Percentiles rank a stretch among this genome's conserved stretches.
Conservation (phyloP, 2,113 vertebrate species). For the Caranx melampygus region DNA sequence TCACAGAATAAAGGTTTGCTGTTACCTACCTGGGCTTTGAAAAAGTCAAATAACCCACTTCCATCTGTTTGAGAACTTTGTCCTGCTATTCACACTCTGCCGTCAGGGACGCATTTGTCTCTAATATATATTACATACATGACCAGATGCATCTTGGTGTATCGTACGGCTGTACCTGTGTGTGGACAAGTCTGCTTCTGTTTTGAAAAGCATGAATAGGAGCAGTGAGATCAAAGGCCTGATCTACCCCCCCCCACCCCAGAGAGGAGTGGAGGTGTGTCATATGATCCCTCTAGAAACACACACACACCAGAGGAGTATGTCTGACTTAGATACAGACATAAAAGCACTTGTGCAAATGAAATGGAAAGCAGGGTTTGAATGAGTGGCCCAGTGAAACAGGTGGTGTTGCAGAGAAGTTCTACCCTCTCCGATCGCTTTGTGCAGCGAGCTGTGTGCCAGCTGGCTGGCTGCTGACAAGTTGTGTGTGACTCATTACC, state of each 20-base stretch:
- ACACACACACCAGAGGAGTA: neutral
- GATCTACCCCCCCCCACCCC: neutral
- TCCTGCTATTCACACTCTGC: neutral
- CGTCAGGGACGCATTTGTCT: conserved; percentile 19
- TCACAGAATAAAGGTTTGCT: neutral
- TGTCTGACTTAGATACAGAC: conserved; percentile 33
- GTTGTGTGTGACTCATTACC: conserved; percentile 60
- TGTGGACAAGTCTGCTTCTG: neutral
- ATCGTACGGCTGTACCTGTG: neutral
- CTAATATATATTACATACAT: neutral
- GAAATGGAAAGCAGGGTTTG: conserved; percentile 55
- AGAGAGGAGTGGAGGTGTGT: conserved; percentile 12
- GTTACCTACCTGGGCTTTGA: neutral
- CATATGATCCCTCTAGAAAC: conserved; percentile 3
- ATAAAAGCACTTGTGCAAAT: conserved; percentile 44
- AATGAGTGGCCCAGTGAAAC: conserved; percentile 38
- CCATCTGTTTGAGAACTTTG: neutral
- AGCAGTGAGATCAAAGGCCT: neutral
- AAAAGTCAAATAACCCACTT: conserved; percentile 8
- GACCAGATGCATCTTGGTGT: neutral
- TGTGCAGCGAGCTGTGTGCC: conserved; percentile 59
- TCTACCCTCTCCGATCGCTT: conserved; percentile 41
- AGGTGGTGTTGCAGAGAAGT: conserved; percentile 15
- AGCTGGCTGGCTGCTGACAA: conserved; percentile 69
- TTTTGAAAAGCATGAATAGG: neutral